Conservation (phyloP, 1,140 invertebrate species). For the Calephelis virginiensis region DNA sequence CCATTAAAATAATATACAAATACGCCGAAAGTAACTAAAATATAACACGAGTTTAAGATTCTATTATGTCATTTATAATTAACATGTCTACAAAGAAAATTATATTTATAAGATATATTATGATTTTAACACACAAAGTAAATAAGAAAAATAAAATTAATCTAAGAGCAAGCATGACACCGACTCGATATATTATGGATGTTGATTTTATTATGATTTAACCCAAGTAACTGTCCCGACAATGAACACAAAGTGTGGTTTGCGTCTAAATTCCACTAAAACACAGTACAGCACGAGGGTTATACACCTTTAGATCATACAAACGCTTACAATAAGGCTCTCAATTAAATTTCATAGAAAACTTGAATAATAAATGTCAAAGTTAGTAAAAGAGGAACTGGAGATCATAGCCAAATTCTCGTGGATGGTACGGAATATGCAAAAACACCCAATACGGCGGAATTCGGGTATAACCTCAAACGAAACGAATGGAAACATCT, state of each 20-base stretch:
- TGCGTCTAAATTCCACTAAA: conserved; percentile 60
- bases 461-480: conserved; percentile 45
- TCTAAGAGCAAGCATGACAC: conserved; percentile 44
- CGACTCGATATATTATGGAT: conserved; percentile 61
- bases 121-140: conserved; percentile 68
- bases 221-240: conserved; percentile 59
- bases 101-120: conserved; percentile 55
- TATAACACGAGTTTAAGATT: conserved; percentile 19
- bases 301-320: conserved; percentile 54
- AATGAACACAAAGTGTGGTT: conserved; percentile 75
- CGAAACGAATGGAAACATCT: conserved; percentile 31
- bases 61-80: conserved; percentile 67
- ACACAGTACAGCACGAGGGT: conserved; percentile 54
- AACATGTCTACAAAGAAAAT: conserved; percentile 58
- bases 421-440: conserved; percentile 21
- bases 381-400: conserved; percentile 24
- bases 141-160: conserved; percentile 47
- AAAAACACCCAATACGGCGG: conserved; percentile 26
- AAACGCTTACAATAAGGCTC: conserved; percentile 51
- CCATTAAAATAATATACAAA: conserved; percentile 1
- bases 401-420: conserved; percentile 16
- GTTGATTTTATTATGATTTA: conserved; percentile 67
- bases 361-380: conserved; percentile 45
- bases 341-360: conserved; percentile 59
- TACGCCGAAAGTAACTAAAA: conserved; percentile 11